Base-by-base conservation (phyloP, 2,888 invertebrate genomes). In the Elysia crispata region DNA sequence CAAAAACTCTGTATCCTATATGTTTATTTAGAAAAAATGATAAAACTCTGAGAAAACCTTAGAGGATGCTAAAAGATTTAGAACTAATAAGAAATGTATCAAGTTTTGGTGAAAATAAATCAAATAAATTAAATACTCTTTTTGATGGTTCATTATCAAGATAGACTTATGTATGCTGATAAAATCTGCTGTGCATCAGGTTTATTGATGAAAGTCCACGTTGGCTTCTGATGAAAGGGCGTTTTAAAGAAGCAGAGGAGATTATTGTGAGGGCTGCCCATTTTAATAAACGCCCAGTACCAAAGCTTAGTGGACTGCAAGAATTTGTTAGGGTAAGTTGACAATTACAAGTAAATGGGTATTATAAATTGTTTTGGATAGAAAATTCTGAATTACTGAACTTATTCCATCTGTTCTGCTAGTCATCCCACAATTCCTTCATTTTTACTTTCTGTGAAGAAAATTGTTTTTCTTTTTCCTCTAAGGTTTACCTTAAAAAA, bases 171-270 rank as follows among this genome's bases (percentile, higher is more conserved):
- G n/a, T n/a, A n/a, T n/a, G n/a, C n/a, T n/a, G n/a, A n/a, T n/a
- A n/a, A 41, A 6, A 6, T 41, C 11, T 41, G 41, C 41, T 41
- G 25, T 69, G 5, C 25, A 79, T 18, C 62, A 91, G 91, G 88
- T 89, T 87, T 83, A 85, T 91, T 13, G 88, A 90, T 54, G 91
- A 91, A 82, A 90, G 90, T 83, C 89, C 90, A 11, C 83, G 91
- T 15, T 91, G 91, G 91, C 83, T 91, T 33, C 76, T 91, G 6
- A 88, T 86, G 81, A 83, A 87, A 80, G 91, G 90, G 1, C 79
- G 87, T 64, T 75, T 87, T 8, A 83, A 86, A 25, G 89, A 90
- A 69, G 91, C 91, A 8, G 83, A 86, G 77, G 76, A 79, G 20
- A 88, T 91, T 28, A 77, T 91, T 3, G 84, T 76, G 33, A 74